Evolutionary conservation across 2,797 vertebrate species (phyloP).

Genomic region (Gymnodraco acuticeps): DNA sequence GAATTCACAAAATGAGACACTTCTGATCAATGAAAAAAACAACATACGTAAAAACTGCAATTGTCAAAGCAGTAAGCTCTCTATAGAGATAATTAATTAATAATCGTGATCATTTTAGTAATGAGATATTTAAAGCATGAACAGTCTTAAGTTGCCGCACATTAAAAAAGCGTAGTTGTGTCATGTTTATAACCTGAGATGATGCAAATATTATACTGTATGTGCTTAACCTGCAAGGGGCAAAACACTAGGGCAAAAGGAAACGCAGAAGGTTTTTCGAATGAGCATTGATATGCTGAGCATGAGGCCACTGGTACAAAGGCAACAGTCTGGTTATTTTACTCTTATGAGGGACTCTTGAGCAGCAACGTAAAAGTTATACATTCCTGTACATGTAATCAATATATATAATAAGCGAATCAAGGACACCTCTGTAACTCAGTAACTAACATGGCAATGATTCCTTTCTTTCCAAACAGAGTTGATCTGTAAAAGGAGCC

Average conservation of each 20-base stretch:
- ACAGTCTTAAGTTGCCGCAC: too few relatives aligned
- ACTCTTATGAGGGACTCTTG: too few relatives aligned
- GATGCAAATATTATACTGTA: background rate
- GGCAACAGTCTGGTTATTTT: too few relatives aligned
- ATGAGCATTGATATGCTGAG: constrained; percentile 1
- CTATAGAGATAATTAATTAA: background rate
- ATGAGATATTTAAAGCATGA: background rate
- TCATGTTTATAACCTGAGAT: background rate
- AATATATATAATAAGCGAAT: background rate
- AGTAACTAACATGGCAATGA: background rate
- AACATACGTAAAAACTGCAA: background rate
- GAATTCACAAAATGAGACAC: too few relatives aligned
- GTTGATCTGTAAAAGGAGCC: background rate
- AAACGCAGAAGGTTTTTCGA: background rate
- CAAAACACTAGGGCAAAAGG: background rate
- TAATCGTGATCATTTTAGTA: background rate
- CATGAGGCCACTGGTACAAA: constrained; percentile 26
- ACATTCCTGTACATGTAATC: too few relatives aligned
- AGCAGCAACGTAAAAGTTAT: too few relatives aligned
- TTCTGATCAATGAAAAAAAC: background rate
- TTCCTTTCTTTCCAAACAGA: background rate
- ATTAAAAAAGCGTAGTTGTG: too few relatives aligned
- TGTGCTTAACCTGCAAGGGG: background rate
- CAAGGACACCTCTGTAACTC: background rate
- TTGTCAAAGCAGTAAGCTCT: background rate